phyloP scores from a whole-genome alignment of 2,888 invertebrate genomes.

The Prenolepis imparis region DNA sequence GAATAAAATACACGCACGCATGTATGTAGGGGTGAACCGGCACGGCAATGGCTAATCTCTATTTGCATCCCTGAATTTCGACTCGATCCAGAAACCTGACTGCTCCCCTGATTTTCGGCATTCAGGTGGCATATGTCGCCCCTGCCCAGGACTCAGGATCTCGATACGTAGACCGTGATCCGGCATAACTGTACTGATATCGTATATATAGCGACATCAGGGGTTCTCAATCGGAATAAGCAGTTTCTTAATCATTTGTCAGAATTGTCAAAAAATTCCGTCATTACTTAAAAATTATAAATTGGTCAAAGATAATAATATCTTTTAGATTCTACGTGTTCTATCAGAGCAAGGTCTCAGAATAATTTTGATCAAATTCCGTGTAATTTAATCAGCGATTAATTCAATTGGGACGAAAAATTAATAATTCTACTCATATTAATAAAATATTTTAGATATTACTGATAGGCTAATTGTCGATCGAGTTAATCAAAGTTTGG shows the following conservation, averaged over 20 bases:
- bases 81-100: constrained; percentile 77
- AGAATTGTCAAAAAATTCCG: background rate
- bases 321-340: background rate
- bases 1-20: constrained; percentile 73
- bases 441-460: too few relatives aligned
- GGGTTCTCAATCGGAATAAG: constrained; percentile 75
- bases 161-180: constrained; percentile 75
- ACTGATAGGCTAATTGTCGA: background rate
- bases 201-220: constrained; percentile 70
- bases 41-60: constrained; percentile 78
- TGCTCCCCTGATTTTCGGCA: constrained; percentile 82
- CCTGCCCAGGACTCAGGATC: constrained; percentile 71
- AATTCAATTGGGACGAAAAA: background rate
- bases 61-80: constrained; percentile 80
- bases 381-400: background rate
- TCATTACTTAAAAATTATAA: background rate
- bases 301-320: background rate
- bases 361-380: background rate
- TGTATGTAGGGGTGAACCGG: constrained; percentile 62
- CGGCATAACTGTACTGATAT: constrained; percentile 80
- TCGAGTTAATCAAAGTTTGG: background rate
- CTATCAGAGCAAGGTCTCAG: background rate
- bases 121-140: constrained; percentile 85
- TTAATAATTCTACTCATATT: background rate
- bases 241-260: background rate